Evolutionary conservation across 2,797 vertebrate species (phyloP), one percentile per base, ranked within the genome.

Genomic region (Muscicapa striata): DNA sequence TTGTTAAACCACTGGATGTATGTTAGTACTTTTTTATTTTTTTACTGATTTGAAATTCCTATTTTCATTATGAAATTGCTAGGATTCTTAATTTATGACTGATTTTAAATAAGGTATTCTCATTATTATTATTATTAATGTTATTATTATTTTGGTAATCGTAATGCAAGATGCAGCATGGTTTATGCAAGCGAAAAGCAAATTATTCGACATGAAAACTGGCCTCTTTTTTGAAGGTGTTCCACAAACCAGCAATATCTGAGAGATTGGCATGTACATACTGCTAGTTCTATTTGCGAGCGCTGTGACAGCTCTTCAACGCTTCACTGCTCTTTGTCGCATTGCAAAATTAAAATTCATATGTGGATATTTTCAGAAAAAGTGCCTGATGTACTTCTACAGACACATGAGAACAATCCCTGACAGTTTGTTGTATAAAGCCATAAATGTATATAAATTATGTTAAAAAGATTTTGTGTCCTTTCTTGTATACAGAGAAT

Each of bases 381-480:
- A 98, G 98, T 98, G 98, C 98, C 98, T 98, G 97, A 98, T 98
- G 97, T 98, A 98, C 97, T 97, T 95, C 84, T 98, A 87, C 94
- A 98, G 97, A 98, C 97, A 98, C 97, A 98, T 4, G 27, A 98
- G 98, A 98, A 98, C 97, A 98, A 98, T 98, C 97, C 94, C 98
- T 98, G 97, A 97, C 97, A 98, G 96, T 97, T 96, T 97, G 96
- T 96, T 98, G 98, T 98, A 98, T 98, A 98, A 98, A 98, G 98
- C 98, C 98, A 98, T 98, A 98, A 98, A 98, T 98, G 98, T 99
- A 98, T 97, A 98, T 98, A 98, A 98, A 98, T 98, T 95, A 97
- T 96, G 97, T 98, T 98, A 96, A 97, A 97, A 97, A 97, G 90
- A 93, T 97, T 94, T 97, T 97, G 96, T 96, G 97, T 98, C 95